Base-by-base conservation (phyloP, 2,113 vertebrate genomes). In the Calyptommatus sinebrachiatus region DNA sequence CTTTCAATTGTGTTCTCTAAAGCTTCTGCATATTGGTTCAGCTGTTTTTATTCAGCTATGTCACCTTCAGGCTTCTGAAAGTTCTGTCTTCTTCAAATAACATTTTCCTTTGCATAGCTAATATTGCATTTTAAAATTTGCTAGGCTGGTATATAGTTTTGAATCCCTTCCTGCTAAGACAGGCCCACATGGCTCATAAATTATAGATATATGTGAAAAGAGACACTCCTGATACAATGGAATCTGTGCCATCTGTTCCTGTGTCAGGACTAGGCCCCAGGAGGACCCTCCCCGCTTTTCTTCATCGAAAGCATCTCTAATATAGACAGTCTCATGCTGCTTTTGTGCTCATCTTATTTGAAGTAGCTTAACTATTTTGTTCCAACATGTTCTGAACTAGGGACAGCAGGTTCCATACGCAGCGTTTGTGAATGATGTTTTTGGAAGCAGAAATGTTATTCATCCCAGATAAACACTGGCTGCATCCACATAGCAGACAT, bases 1-100 rank as follows among this genome's bases (percentile, higher is more conserved):
- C 83, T 92, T 81, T 77, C 89, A 2, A 7, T 83, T 87, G 84
- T 85, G 84, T 90, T 90, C 88, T 86, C 89, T 89, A 83, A 89
- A 86, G 62, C 67, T 29, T 65, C 7, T 67, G 24, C 31, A 81
- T 70, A 63, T 85, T 29, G 53, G 35, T 72, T 72, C 18, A 14
- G 46, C 89, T 90, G 73, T 78, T 86, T 88, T 88, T 87, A 79
- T 74, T 84, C 63, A 75, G 61, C 78, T 91, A 77, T 69, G 68
- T 93, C 85, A 89, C 85, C 80, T 87, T 89, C 82, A 83, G 83
- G 84, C 79, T 84, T 83, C 50, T 26, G 65, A 70, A 85, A 87
- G 67, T 85, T 84, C 84, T 86, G 78, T 78, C 76, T 62, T 71
- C 68, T 22, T 26, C 71, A 78, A 62, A 28, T 63, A 84, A 88